Percentiles rank a stretch among this genome's conserved stretches.
These are phyloP conservation scores for Dicranocentrus wangi DNA, from an alignment of 2,888 invertebrate species.

Conservation along the genomic window DNA sequence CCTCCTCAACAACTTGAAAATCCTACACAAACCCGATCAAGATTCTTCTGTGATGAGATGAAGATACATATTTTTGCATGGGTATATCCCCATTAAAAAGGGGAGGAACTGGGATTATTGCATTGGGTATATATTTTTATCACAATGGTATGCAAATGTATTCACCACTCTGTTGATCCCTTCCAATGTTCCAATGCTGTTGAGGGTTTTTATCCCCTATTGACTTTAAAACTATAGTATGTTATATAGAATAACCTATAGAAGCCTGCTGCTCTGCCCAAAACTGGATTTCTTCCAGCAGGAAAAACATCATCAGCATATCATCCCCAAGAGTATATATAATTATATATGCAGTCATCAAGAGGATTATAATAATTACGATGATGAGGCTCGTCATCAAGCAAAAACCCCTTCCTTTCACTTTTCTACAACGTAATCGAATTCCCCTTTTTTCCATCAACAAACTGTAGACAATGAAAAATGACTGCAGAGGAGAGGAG, in stretches of 20 bases:
- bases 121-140: too few relatives aligned
- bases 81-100: too few relatives aligned
- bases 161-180: not conserved
- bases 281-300: too few relatives aligned
- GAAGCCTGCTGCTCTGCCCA: too few relatives aligned
- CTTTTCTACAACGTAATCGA: slow-evolving; percentile 25
- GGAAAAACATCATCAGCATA: too few relatives aligned
- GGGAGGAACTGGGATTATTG: too few relatives aligned
- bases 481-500: slow-evolving; percentile 26
- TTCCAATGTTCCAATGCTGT: not conserved
- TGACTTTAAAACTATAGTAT: not conserved
- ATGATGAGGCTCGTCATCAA: slow-evolving; percentile 27
- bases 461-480: slow-evolving; percentile 48
- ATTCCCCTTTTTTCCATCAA: slow-evolving; percentile 31
- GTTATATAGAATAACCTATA: too few relatives aligned
- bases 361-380: slow-evolving; percentile 17
- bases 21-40: not conserved
- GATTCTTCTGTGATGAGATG: too few relatives aligned
- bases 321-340: too few relatives aligned
- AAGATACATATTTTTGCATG: too few relatives aligned
- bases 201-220: not conserved
- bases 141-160: slow-evolving; percentile 21
- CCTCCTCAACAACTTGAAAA: slow-evolving; percentile 30
- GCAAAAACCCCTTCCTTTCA: not conserved
- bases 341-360: not conserved